Evolutionary conservation across 2,113 vertebrate genomes (phyloP).

Genomic region (Columbina picui): DNA sequence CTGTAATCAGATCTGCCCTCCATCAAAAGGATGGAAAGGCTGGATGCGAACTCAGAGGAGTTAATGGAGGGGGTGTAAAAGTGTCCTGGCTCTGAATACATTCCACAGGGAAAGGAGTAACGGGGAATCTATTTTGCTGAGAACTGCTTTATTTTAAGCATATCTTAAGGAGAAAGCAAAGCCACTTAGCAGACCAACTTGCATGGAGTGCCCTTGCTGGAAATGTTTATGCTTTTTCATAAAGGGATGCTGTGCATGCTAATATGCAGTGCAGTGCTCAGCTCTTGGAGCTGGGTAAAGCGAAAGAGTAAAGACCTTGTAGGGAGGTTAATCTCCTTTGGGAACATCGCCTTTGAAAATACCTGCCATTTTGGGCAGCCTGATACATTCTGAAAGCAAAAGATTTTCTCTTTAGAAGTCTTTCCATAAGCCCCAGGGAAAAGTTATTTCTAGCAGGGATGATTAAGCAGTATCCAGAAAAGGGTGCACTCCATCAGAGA

Average conservation of each 20-base stretch:
- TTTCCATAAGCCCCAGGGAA: background rate
- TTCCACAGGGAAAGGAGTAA: background rate
- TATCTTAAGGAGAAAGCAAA: constrained; percentile 14
- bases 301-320: constrained; percentile 13
- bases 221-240: constrained; percentile 26
- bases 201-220: constrained; percentile 43
- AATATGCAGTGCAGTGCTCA: background rate
- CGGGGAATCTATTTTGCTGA: constrained; percentile 5
- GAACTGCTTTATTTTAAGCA: constrained; percentile 14
- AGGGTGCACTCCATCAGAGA: background rate
- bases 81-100: background rate
- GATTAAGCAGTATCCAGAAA: constrained; percentile 13
- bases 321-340: constrained; percentile 35
- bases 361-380: background rate
- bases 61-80: background rate
- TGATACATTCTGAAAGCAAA: background rate
- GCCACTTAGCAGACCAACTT: background rate
- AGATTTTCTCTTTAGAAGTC: background rate
- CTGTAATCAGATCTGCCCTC: background rate
- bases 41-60: background rate
- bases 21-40: background rate
- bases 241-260: constrained; percentile 42
- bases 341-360: constrained; percentile 1
- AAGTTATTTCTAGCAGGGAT: constrained; percentile 20
- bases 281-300: background rate